phyloP scores from a whole-genome alignment of 2,888 invertebrate genomes.

The Eudiplozoon nipponicum region DNA sequence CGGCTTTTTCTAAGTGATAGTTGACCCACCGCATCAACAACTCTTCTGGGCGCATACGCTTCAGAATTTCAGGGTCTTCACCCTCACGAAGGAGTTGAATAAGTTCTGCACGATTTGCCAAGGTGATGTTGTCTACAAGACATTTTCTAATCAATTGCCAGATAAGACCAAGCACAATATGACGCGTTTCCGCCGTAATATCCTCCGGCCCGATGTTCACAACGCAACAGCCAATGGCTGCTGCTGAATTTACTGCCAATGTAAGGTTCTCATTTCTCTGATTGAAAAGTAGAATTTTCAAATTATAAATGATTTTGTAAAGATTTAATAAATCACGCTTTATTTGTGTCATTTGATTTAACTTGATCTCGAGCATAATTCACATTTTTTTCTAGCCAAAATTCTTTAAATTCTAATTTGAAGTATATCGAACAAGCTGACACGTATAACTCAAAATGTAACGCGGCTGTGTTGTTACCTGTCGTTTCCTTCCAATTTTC shows the following conservation, averaged over 20 bases:
- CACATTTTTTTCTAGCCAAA: too few species aligned
- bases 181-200: constrained; percentile 55
- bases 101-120: constrained; percentile 70
- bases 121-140: constrained; percentile 71
- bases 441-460: background rate
- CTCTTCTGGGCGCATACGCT: constrained; percentile 54
- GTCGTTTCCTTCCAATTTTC: too few species aligned
- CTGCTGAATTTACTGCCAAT: constrained; percentile 56
- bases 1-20: constrained; percentile 59
- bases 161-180: constrained; percentile 59
- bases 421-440: background rate
- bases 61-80: constrained; percentile 61
- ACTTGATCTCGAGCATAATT: too few species aligned
- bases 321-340: background rate
- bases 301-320: background rate
- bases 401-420: background rate
- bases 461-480: too few species aligned
- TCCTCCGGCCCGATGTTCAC: constrained; percentile 71
- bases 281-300: background rate
- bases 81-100: constrained; percentile 42
- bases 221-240: constrained; percentile 60
- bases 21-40: constrained; percentile 74
- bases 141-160: constrained; percentile 90
- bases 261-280: constrained; percentile 35
- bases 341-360: too few species aligned